Evolutionary conservation across 2,113 vertebrate species (phyloP).

Genomic region (Heterotilapia buettikoferi): DNA sequence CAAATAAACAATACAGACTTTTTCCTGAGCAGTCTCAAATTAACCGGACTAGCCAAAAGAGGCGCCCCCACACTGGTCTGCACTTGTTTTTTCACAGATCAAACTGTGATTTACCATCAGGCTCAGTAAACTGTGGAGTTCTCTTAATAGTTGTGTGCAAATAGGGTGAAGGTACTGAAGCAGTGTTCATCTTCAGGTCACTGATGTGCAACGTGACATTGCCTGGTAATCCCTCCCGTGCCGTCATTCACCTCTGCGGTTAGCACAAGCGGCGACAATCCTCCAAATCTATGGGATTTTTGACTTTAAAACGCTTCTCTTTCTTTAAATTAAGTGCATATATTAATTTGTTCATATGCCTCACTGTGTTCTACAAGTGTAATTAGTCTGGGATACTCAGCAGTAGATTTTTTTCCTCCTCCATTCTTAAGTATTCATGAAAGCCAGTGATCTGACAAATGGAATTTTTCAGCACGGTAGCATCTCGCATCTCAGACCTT

Average conservation of each 20-base stretch:
- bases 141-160: slow-evolving; percentile 38
- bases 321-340: slow-evolving; percentile 62
- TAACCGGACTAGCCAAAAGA: not conserved
- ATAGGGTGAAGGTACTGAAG: slow-evolving; percentile 27
- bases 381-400: slow-evolving; percentile 75
- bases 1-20: not conserved
- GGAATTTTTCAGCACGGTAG: slow-evolving; percentile 74
- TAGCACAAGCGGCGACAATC: slow-evolving; percentile 26
- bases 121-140: not conserved
- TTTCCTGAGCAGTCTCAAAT: not conserved
- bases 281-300: slow-evolving; percentile 32
- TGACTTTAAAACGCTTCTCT: slow-evolving; percentile 12
- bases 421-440: slow-evolving; percentile 78
- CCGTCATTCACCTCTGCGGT: slow-evolving; percentile 13
- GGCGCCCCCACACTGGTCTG: not conserved
- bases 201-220: slow-evolving; percentile 26
- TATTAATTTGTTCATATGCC: slow-evolving; percentile 59
- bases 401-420: slow-evolving; percentile 38
- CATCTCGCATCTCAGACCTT: slow-evolving; percentile 71
- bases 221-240: slow-evolving; percentile 46
- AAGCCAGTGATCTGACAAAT: slow-evolving; percentile 81
- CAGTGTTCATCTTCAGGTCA: slow-evolving; percentile 37
- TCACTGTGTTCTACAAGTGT: slow-evolving; percentile 71
- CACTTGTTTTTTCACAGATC: slow-evolving; percentile 2
- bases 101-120: not conserved